Evolutionary conservation across 2,797 vertebrate genomes (phyloP), one percentile per base, ranked within the genome.

Genomic region (Gouania willdenowi): DNA sequence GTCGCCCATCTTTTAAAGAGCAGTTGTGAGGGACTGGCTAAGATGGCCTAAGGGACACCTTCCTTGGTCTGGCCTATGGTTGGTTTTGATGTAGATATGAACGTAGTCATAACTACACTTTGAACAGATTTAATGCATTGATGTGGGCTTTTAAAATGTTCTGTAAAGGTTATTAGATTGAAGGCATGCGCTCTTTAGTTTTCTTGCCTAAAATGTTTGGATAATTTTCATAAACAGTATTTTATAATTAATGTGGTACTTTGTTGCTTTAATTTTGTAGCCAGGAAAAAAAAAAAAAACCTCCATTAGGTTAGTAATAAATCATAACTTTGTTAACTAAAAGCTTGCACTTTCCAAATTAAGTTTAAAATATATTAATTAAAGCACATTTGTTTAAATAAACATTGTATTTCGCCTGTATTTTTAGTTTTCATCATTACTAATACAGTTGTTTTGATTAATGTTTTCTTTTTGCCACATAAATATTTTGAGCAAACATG

Each of bases 11-110:
- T 84, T 86, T 85, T 86, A 75, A 83, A 86, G 79, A 42, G 43
- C 55, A 79, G 65, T 86, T 86, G 79, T 80, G 78, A 86, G 77
- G 77, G 78, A 84, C 82, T 83, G 68, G 71, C 75, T 84, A 81
- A 84, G 77, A 70, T 70, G 80, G 82, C 81, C 83, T 84, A 58
- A 65, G 80, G 83, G 82, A 86, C 75, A 47, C 77, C 65, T 60
- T 69, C 66, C 71, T 79, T 74, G 76, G 75, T 83, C 78, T 77
- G 70, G 72, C 33, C 71, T 35, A 20, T 66, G 68, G 69, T 59
- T 72, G 65, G 70, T 83, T 84, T 83, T 80, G 10, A 85, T 81
- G 81, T 75, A 64, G 70, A 71, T 65, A 70, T 74, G 69, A 71
- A 73, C 44, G 71, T 75, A 51, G 63, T 83, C 81, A 80, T 30